Percentiles rank a stretch among this genome's conserved stretches.
phyloP scores from a whole-genome alignment of 1,140 invertebrate genomes.

The Psix sp. region DNA sequence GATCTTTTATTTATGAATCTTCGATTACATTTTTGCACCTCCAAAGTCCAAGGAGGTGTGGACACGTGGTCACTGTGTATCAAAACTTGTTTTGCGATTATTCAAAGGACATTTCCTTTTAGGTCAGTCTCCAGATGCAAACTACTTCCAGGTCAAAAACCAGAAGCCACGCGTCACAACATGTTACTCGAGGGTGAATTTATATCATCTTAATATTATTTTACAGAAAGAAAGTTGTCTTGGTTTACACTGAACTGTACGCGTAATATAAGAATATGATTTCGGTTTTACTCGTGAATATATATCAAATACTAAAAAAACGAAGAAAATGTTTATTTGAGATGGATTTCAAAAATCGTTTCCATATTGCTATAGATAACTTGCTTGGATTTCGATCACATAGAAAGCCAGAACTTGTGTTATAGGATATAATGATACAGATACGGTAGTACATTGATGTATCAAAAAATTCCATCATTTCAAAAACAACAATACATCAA shows the following conservation, averaged over 20 bases:
- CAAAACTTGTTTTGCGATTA: slow-evolving; percentile 71
- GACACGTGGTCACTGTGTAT: slow-evolving; percentile 72
- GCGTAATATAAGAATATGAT: too few species aligned
- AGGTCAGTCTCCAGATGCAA: slow-evolving; percentile 62
- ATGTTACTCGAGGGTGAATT: slow-evolving; percentile 19
- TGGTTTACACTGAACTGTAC: not conserved
- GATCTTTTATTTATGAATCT: too few species aligned
- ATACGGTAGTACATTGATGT: slow-evolving; percentile 58
- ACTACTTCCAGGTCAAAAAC: slow-evolving; percentile 71
- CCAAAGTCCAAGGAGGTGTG: slow-evolving; percentile 58
- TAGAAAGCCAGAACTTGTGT: slow-evolving; percentile 57
- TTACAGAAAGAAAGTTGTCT: not conserved
- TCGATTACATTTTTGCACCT: not conserved
- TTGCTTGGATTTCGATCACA: slow-evolving; percentile 58
- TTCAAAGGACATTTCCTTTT: slow-evolving; percentile 47
- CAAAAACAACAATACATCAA: too few species aligned
- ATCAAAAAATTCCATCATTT: slow-evolving; percentile 70
- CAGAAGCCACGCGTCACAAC: slow-evolving; percentile 62
- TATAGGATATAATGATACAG: slow-evolving; percentile 71
- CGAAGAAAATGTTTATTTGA: slow-evolving; percentile 30
- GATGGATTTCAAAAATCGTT: slow-evolving; percentile 40
- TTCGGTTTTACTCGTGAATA: slow-evolving; percentile 2
- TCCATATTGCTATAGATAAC: slow-evolving; percentile 45
- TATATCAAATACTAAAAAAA: slow-evolving; percentile 16
- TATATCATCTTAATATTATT: slow-evolving; percentile 1